Evolutionary conservation across 2,888 invertebrate genomes (phyloP).

Genomic region (Barypeithes pellucidus): DNA sequence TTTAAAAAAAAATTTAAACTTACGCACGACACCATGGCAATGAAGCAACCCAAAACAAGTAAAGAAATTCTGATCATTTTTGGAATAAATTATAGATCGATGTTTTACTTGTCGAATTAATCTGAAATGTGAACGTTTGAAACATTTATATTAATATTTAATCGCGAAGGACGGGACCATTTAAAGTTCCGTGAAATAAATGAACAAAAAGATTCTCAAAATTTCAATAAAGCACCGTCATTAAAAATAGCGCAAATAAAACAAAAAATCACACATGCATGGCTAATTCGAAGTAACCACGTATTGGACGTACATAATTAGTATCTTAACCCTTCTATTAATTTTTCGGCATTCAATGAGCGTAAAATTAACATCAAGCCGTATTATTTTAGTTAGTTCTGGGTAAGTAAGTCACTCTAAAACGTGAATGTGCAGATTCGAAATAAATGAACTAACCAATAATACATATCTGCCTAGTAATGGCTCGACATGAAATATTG

Average conservation of each 20-base stretch:
- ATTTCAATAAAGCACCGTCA: neutral
- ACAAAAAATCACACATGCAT: neutral
- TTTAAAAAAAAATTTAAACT: neutral
- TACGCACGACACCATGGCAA: neutral
- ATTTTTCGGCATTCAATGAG: conserved; percentile 1
- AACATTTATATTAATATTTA: neutral
- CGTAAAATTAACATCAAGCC: neutral
- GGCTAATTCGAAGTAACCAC: conserved; percentile 4
- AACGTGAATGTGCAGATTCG: neutral
- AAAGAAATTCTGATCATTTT: neutral
- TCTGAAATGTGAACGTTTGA: neutral
- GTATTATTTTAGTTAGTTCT: neutral
- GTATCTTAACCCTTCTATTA: neutral
- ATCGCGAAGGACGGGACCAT: neutral
- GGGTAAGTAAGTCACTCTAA: too few species aligned
- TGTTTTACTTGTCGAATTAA: neutral
- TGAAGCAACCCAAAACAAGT: neutral
- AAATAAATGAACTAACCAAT: too few species aligned
- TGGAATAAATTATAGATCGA: neutral
- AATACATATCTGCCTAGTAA: too few species aligned
- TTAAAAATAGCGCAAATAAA: conserved; percentile 5
- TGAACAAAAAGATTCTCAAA: neutral
- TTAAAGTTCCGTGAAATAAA: neutral
- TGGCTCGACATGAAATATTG: too few species aligned
- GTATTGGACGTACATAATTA: conserved; percentile 7